Base-by-base conservation (phyloP, 1,140 invertebrate species). In the Heliconius melpomene region DNA sequence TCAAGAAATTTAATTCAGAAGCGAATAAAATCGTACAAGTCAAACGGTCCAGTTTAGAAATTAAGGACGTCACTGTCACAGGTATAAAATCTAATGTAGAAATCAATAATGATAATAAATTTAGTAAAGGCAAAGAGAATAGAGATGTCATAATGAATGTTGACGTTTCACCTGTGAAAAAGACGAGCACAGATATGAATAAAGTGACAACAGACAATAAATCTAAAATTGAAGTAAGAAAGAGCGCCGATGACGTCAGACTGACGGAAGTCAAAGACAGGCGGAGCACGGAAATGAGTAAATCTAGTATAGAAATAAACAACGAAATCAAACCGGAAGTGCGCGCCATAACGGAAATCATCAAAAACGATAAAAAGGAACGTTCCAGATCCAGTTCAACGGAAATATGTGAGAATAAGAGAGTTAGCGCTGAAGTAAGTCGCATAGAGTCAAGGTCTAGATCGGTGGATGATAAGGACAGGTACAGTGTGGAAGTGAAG, bases 371-470 rank as follows among this genome's bases (percentile, higher is more conserved):
- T 77, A 82, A 80, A 70, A 81, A 79, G 57, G 85, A 86, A 77
- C 75, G 82, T 11, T 86, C 85, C 2, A 78, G 82, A 66, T 85
- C 87, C 1, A 84, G 76, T 20, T 88, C 89, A 20, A 85, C 87
- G 6, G 84, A 86, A 57, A 79, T 74, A 40, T 78, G 78, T 18
- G 88, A 88, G 46, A 77, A 74, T 7, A 88, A 83, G 74, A 81
- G 87, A 79, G 85, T 90, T 5, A 88, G 83, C 72, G 85, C 85
- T 1, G 90, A 91, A 82, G 84, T 91, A 8, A 88, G 81, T 74
- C 84, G 89, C 70, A 83, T 90, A 73, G 89, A 90, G 78, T 83
- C 85, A 3, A 71, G 87, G 20, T 89, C 88, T 1, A 72, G 84
- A 9, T 89, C 87, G 1, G 85, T 83, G 73, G 88, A 90, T 36